These are phyloP conservation scores for Gasterosteus nipponicus DNA, from an alignment of 2,113 vertebrate genomes.

Conservation along the genomic window DNA sequence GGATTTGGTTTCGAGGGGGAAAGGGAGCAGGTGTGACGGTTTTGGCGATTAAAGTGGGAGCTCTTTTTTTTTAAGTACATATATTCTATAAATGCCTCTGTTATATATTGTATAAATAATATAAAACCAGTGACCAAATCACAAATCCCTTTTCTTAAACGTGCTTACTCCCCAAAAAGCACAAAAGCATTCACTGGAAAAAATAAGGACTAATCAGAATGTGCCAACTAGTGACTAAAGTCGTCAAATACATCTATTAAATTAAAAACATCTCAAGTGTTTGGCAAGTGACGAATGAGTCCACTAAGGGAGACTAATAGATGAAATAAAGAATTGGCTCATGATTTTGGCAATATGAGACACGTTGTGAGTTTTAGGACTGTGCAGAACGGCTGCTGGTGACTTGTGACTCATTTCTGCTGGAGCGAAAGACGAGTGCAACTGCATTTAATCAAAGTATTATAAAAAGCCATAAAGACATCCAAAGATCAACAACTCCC, in stretches of 20 bases:
- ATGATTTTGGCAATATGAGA: neutral
- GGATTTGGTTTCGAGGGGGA: neutral
- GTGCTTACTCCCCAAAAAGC: neutral
- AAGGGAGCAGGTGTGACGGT: neutral
- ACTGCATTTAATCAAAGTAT: neutral
- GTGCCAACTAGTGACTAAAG: neutral
- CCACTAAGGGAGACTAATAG: neutral
- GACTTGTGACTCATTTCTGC: constrained; percentile 6
- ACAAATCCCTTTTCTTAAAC: neutral
- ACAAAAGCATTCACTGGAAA: neutral
- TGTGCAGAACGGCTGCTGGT: neutral
- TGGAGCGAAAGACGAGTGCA: neutral
- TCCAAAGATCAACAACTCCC: neutral
- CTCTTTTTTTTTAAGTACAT: neutral
- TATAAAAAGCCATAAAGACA: neutral
- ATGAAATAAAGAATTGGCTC: neutral
- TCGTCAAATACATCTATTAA: neutral
- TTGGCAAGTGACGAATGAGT: neutral
- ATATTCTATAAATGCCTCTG: neutral
- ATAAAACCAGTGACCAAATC: neutral
- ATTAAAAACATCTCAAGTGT: neutral
- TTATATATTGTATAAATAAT: neutral
- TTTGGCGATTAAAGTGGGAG: neutral
- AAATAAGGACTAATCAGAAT: neutral
- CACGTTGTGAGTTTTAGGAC: neutral